A percentile compares a stretch with the other conserved stretches of the same genome.
Conservation (phyloP, 2,888 invertebrate species). For the Eurytoma californica region DNA sequence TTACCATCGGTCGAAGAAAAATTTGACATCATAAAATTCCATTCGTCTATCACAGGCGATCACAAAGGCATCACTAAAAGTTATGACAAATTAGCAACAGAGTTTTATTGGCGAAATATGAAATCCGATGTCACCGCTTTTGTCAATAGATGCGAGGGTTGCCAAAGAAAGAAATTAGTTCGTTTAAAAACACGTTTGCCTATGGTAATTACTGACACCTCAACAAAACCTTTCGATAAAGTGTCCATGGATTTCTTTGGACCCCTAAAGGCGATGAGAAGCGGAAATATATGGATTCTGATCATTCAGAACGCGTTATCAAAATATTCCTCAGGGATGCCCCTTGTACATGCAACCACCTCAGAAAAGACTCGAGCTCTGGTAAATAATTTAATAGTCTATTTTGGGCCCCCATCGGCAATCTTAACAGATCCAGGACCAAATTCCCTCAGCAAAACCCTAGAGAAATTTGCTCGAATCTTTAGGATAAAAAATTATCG, state of each 20-base stretch:
- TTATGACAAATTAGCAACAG: conserved; percentile 6
- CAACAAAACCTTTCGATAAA: not conserved
- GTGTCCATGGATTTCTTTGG: conserved; percentile 4
- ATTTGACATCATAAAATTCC: not conserved
- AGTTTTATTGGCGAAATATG: conserved; percentile 25
- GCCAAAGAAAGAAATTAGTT: conserved; percentile 14
- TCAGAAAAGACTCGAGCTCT: not conserved
- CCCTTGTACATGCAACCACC: not conserved
- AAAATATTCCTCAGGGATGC: conserved; percentile 9
- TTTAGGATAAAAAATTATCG: not conserved
- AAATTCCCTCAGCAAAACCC: not conserved
- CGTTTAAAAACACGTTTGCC: not conserved
- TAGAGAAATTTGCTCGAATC: not conserved
- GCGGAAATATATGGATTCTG: conserved; percentile 2
- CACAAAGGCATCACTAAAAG: conserved; percentile 18
- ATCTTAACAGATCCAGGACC: not conserved
- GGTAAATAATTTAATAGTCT: not conserved
- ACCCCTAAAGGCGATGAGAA: not conserved
- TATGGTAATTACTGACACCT: conserved; percentile 5
- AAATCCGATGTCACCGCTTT: not conserved
- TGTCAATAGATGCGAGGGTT: not conserved
- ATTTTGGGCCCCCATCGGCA: not conserved
- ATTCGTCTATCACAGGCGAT: not conserved
- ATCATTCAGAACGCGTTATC: conserved; percentile 5
- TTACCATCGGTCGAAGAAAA: not conserved